Evolutionary conservation across 2,113 vertebrate genomes (phyloP), one percentile per base, ranked within the genome.

Genomic region (Gymnarchus niloticus): DNA sequence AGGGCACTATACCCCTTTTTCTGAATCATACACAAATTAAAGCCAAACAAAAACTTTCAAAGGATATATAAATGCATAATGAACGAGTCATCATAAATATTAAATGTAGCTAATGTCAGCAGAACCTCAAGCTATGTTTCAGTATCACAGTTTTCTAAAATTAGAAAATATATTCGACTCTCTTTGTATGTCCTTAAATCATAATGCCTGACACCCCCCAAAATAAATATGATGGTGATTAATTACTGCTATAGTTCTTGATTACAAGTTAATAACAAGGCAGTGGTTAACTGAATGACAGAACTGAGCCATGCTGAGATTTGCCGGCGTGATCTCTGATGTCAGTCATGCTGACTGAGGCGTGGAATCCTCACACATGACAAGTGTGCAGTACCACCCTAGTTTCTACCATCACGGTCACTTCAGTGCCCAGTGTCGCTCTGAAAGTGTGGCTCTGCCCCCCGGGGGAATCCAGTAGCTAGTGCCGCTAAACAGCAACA

Each of bases 31-130:
- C n/a, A 8, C 49, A 23, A 52, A 46, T 52, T n/a, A 52, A 49
- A 76, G 28, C 7, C 49, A 25, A 14, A 81, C 73, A 81, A 81
- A 81, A 23, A 21, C 25, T 81, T 19, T 82, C 54, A 17, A 82
- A 82, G 80, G 56, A 82, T 82, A 82, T 54, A 82, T 82, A 25
- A 82, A 82, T 82, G 51, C 80, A 82, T 82, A 82, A 82, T 82
- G 49, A 54, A 54, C n/a, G 51, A 52, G 25, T 41, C 76, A 48
- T 23, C 76, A 78, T 78, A 78, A 37, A 73, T 73, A 73, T 41
- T 73, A 73, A 73, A 73, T 33, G 46, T 46, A 78, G 46, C 6
- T 48, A 78, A 37, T 48, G 76, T 78, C 41, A 78, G 76, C 76
- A 78, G 76, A 78, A 78, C 44, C 6, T 21, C 44, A 46, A 78